Evolutionary conservation across 2,888 invertebrate species (phyloP).

Genomic region (Limnephilus marmoratus): DNA sequence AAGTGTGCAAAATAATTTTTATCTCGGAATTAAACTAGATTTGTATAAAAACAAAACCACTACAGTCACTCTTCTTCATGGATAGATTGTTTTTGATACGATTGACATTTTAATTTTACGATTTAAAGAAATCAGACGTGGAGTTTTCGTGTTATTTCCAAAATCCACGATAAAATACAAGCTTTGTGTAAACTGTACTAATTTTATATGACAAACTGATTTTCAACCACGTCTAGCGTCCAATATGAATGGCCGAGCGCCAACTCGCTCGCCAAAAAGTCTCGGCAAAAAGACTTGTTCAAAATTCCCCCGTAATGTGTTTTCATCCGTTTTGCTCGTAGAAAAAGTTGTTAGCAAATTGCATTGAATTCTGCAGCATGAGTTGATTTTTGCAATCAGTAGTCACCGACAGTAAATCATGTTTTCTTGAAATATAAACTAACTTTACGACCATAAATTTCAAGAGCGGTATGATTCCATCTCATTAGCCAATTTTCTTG

Average conservation of each 20-base stretch:
- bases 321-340: neutral
- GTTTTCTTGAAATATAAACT: constrained; percentile 2
- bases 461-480: neutral
- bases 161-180: neutral
- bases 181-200: neutral
- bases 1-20: no score
- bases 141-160: neutral
- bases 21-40: no score
- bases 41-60: no score
- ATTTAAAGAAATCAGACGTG: neutral
- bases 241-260: neutral
- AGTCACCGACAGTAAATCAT: neutral
- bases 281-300: neutral
- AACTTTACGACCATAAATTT: neutral
- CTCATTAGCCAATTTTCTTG: neutral
- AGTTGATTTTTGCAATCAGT: neutral
- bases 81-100: no score
- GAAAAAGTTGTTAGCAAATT: neutral
- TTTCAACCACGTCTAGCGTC: neutral
- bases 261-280: neutral
- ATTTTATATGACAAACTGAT: neutral
- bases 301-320: neutral
- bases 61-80: no score
- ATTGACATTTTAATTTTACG: no score
- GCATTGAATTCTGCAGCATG: neutral